phyloP scores from a whole-genome alignment of 2,113 vertebrate species.

The Perognathus longimembris region DNA sequence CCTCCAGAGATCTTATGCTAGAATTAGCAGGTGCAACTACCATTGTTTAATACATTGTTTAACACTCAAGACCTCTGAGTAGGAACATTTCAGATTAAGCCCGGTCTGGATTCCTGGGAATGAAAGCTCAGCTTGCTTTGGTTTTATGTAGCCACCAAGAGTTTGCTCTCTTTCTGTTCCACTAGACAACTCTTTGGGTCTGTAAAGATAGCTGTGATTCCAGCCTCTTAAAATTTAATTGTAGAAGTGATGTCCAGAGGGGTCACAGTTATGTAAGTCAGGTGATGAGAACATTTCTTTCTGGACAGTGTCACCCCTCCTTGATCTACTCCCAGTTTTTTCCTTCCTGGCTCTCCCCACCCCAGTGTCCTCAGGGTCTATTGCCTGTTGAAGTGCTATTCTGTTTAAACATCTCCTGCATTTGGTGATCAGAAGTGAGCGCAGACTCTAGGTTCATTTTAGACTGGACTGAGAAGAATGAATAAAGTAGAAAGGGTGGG shows the following conservation, averaged over 20 bases:
- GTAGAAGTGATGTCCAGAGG: no score
- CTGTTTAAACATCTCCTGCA: not conserved
- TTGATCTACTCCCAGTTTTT: not conserved
- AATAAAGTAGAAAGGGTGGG: not conserved
- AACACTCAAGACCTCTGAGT: not conserved
- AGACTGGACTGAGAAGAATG: not conserved
- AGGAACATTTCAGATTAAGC: fast-evolving
- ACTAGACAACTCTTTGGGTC: not conserved
- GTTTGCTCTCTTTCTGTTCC: fast-evolving
- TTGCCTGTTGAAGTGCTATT: no score
- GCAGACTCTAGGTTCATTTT: not conserved
- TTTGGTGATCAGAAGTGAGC: not conserved
- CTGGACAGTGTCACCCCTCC: no score
- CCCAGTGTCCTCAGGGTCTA: not conserved
- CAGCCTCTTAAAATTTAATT: no score
- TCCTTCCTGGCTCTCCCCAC: not conserved
- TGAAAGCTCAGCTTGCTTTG: fast-evolving
- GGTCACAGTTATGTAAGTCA: no score
- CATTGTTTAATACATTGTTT: not conserved
- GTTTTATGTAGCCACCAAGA: not conserved
- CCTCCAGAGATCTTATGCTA: not conserved
- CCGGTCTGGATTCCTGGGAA: not conserved
- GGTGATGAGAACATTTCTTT: no score
- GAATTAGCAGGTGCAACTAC: not conserved
- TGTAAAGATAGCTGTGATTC: not conserved